These are phyloP conservation scores for Trachymyrmex septentrionalis DNA, from an alignment of 1,140 invertebrate species.

Conservation along the genomic window DNA sequence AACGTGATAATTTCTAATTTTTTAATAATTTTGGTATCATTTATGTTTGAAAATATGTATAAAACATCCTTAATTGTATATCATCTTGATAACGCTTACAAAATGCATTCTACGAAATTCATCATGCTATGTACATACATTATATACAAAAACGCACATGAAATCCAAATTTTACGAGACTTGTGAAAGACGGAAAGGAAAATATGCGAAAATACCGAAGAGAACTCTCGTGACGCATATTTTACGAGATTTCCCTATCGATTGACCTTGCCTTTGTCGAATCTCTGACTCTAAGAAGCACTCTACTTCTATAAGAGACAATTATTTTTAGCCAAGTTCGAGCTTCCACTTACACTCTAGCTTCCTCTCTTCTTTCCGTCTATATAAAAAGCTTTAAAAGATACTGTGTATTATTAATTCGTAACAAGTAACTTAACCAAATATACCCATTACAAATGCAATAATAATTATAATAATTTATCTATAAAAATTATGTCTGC, in stretches of 20 bases:
- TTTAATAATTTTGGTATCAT: too few relatives aligned
- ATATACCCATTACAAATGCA: not conserved
- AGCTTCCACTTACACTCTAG: constrained; percentile 8
- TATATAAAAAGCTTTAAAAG: not conserved
- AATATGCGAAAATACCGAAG: constrained; percentile 7
- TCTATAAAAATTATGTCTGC: not conserved
- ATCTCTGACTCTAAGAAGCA: constrained; percentile 60
- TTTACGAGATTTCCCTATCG: constrained; percentile 63
- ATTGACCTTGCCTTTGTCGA: constrained; percentile 70
- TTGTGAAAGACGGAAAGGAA: not conserved
- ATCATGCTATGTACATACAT: not conserved
- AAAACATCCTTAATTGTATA: not conserved
- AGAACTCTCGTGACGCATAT: not conserved
- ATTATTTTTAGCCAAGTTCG: constrained; percentile 73
- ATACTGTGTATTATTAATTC: not conserved
- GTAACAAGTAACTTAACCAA: not conserved
- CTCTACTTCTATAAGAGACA: constrained; percentile 51
- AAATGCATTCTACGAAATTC: not conserved
- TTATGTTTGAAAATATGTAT: too few relatives aligned
- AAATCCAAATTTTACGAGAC: constrained; percentile 14
- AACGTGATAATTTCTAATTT: too few relatives aligned
- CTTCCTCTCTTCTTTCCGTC: not conserved
- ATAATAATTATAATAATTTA: not conserved
- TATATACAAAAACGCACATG: not conserved
- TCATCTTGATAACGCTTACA: not conserved